Percentiles rank a stretch among this genome's conserved stretches.
Evolutionary conservation across 2,113 vertebrate genomes (phyloP).

Genomic region (Heterotilapia buettikoferi): DNA sequence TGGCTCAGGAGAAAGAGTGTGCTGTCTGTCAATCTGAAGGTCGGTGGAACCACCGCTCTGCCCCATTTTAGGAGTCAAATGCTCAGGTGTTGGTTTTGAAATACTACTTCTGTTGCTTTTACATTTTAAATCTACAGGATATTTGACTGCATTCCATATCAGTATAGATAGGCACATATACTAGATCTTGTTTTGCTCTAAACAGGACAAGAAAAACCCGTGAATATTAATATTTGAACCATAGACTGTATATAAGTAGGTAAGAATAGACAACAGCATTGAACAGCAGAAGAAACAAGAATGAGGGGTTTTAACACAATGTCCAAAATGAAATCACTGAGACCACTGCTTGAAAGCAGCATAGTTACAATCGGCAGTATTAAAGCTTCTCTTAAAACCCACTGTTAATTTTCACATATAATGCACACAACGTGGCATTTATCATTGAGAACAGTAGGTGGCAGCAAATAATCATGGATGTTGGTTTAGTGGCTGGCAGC

Average conservation of each 20-base stretch:
- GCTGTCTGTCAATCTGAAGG: background rate
- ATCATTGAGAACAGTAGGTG: background rate
- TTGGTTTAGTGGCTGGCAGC: background rate
- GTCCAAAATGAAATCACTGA: background rate
- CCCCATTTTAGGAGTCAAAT: background rate
- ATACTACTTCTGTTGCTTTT: background rate
- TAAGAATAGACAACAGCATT: background rate
- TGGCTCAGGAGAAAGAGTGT: background rate
- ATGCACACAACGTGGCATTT: background rate
- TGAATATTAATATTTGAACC: background rate
- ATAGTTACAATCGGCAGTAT: background rate
- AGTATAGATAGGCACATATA: background rate
- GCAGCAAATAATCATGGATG: constrained; percentile 18
- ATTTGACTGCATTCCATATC: background rate
- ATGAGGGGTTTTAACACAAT: background rate
- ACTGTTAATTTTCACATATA: background rate
- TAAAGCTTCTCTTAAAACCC: background rate
- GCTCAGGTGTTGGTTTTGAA: background rate
- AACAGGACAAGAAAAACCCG: background rate
- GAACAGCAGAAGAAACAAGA: background rate
- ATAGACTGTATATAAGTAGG: background rate
- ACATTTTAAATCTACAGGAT: background rate
- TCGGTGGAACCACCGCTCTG: background rate
- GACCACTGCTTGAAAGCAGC: background rate
- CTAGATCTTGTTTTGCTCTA: background rate